phyloP scores from a whole-genome alignment of 2,888 invertebrate genomes.

The Endotricha flammealis region DNA sequence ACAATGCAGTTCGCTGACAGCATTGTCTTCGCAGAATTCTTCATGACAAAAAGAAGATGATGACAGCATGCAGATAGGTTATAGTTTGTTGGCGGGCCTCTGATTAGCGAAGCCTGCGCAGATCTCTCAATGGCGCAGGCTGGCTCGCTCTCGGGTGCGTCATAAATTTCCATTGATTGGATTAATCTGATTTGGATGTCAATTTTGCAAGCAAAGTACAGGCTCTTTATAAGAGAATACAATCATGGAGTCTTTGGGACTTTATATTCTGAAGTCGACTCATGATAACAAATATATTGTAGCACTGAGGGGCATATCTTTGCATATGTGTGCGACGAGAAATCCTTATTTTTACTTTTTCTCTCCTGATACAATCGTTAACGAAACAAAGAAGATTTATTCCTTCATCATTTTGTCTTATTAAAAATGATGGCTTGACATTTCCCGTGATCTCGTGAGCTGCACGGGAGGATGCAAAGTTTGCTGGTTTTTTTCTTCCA shows the following conservation, averaged over 20 bases:
- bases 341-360: slow-evolving; percentile 28
- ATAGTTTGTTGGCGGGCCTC: slow-evolving; percentile 47
- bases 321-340: slow-evolving; percentile 36
- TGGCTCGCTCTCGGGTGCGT: slow-evolving; percentile 67
- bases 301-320: slow-evolving; percentile 40
- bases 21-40: slow-evolving; percentile 22
- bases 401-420: slow-evolving; percentile 55
- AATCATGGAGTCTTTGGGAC: slow-evolving; percentile 48
- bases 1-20: slow-evolving; percentile 18
- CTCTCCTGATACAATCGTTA: slow-evolving; percentile 49
- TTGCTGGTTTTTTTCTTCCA: slow-evolving; percentile 2
- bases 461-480: slow-evolving; percentile 33
- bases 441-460: slow-evolving; percentile 29
- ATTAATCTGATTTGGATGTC: slow-evolving; percentile 79
- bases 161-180: slow-evolving; percentile 79
- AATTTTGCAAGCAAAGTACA: slow-evolving; percentile 70
- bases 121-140: slow-evolving; percentile 62
- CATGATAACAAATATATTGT: slow-evolving; percentile 61
- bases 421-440: slow-evolving; percentile 48
- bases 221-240: slow-evolving; percentile 68
- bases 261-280: slow-evolving; percentile 52
- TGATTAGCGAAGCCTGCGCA: slow-evolving; percentile 58
- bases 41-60: slow-evolving; percentile 33
- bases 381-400: slow-evolving; percentile 55
- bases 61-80: slow-evolving; percentile 36